Conservation (phyloP, 2,797 vertebrate species). For the Sebastes trivittatus region DNA sequence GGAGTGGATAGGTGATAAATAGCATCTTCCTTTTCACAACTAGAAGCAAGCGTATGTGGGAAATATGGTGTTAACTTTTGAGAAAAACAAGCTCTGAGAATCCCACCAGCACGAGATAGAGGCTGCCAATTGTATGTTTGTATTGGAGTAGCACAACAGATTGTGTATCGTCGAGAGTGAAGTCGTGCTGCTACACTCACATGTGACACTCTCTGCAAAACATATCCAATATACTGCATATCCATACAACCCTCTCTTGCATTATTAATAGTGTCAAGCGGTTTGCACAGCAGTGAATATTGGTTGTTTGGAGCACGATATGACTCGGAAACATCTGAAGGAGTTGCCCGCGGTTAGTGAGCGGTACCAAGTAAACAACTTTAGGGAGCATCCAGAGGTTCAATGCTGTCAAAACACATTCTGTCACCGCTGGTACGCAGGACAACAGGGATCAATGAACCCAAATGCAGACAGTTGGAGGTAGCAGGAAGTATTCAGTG, state of each 20-base stretch:
- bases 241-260: background rate
- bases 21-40: background rate
- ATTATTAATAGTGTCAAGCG: background rate
- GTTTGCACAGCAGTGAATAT: background rate
- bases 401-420: background rate
- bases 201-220: background rate
- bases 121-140: background rate
- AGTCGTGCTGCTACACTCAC: background rate
- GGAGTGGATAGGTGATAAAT: background rate
- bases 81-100: background rate
- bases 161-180: background rate
- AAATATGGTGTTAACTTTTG: background rate
- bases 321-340: constrained; percentile 1
- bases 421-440: background rate
- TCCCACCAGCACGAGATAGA: background rate
- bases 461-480: background rate
- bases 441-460: background rate
- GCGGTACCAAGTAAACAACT: background rate
- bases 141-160: background rate
- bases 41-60: background rate
- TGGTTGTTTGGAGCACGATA: background rate
- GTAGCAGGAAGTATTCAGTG: background rate
- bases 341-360: background rate
- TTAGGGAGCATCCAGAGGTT: background rate
- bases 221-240: background rate